Evolutionary conservation across 1,140 invertebrate species (phyloP), one percentile per base, ranked within the genome.

Genomic region (Stegodyphus dumicola): DNA sequence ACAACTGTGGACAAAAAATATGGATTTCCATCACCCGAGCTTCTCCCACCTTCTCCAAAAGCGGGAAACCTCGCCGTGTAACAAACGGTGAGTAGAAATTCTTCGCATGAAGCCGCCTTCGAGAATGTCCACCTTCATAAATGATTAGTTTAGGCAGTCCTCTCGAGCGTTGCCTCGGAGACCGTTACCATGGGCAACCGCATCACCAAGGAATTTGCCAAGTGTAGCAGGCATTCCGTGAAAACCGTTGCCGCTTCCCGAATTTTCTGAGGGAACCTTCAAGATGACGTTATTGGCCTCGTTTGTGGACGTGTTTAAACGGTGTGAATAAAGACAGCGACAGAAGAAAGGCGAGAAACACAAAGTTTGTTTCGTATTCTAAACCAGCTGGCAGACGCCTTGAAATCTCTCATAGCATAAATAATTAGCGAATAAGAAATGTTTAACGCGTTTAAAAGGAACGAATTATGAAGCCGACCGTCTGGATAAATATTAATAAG

Each of bases 111-210:
- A 53, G 60, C 33, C 70, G 15, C 13, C 73, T 73, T 18, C 81
- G 67, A 73, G 54, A 73, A 17, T 78, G 81, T 84, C 73, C 81
- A 84, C 71, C 81, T 84, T 84, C 81, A 84, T 75, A 84, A 84
- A 84, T 84, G 81, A 84, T 84, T 84, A 84, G 81, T 84, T 84
- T 84, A 69, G 70, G 73, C 73, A 69, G 60, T 70, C 51, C 71
- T 83, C 33, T 60, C 71, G 53, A 54, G 18, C 56, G 79, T 79
- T 79, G 77, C 79, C 79, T 13, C 11, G 79, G 79, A 60, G 56
- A 83, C 71, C 13, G 81, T 84, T 84, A 73, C 81, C 81, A 74
- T 7, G 65, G 60, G 81, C 64, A 56, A 84, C 81, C 79, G 48
- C 81, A 76, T 84, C 79, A 76, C 56, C 74, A 51, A 49, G 65